Conservation (phyloP, 2,113 vertebrate genomes). For the Galeopterus variegatus region DNA sequence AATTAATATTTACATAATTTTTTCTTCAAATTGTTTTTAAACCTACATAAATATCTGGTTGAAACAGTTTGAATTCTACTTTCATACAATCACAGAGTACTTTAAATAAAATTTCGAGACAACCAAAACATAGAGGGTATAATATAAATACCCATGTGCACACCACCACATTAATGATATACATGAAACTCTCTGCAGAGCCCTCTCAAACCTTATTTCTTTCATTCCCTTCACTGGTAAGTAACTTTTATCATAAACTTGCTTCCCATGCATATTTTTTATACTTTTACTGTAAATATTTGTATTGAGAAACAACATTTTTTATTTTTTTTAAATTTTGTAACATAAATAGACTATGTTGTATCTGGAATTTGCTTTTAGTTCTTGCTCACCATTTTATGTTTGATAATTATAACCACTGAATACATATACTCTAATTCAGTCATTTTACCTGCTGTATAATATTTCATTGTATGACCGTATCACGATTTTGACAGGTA, state of each 20-base stretch:
- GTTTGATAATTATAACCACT: not conserved
- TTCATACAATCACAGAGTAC: not conserved
- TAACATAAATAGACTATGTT: not conserved
- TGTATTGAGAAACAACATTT: not conserved
- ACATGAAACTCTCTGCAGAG: not conserved
- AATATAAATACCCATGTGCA: not conserved
- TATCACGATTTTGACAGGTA: not conserved
- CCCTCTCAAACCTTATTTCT: not conserved
- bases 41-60: not conserved
- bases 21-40: not conserved
- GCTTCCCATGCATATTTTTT: not conserved
- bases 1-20: not conserved
- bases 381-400: not conserved
- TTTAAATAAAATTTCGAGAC: slow-evolving; percentile 1
- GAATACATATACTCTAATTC: no score
- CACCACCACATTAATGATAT: not conserved
- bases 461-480: not conserved
- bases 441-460: not conserved
- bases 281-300: not conserved
- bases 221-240: not conserved
- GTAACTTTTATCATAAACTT: not conserved
- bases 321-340: not conserved
- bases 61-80: not conserved
- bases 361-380: not conserved
- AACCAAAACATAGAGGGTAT: not conserved